phyloP scores from a whole-genome alignment of 2,888 invertebrate species.

The Phyllotreta cruciferae region DNA sequence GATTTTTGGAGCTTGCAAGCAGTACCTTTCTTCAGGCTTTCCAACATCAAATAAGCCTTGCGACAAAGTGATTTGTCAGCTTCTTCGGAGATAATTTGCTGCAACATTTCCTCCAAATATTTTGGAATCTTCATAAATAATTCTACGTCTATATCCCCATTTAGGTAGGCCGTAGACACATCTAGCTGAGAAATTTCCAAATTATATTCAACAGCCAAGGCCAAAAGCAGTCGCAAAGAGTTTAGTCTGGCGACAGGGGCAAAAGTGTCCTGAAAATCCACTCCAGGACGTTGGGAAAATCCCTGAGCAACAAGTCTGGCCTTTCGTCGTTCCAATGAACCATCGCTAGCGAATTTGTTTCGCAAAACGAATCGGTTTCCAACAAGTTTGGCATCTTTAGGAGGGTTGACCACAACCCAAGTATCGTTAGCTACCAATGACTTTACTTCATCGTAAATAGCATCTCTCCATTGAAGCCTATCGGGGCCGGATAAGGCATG shows the following conservation, averaged over 20 bases:
- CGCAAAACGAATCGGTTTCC: background rate
- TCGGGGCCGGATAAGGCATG: no score
- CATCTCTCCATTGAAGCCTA: no score
- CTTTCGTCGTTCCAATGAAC: background rate
- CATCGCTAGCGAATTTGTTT: background rate
- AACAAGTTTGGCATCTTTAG: background rate
- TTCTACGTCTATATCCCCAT: conserved; percentile 36
- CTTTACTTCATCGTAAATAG: no score
- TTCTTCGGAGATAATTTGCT: no score
- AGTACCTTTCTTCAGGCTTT: background rate
- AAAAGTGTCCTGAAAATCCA: conserved; percentile 47
- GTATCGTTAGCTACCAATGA: no score
- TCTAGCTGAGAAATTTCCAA: conserved; percentile 38
- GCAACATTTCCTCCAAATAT: no score
- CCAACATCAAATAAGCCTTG: background rate
- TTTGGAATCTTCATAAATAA: background rate
- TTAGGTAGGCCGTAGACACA: conserved; percentile 37
- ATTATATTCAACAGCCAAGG: conserved; percentile 37
- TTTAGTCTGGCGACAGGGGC: conserved; percentile 44
- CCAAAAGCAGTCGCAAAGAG: conserved; percentile 41
- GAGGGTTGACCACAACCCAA: no score
- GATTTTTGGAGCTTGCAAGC: background rate
- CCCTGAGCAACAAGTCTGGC: conserved; percentile 43
- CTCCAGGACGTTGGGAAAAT: conserved; percentile 31
- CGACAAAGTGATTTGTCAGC: no score